These are phyloP conservation scores for Phalangium opilio DNA, from an alignment of 2,888 invertebrate genomes.

Conservation along the genomic window DNA sequence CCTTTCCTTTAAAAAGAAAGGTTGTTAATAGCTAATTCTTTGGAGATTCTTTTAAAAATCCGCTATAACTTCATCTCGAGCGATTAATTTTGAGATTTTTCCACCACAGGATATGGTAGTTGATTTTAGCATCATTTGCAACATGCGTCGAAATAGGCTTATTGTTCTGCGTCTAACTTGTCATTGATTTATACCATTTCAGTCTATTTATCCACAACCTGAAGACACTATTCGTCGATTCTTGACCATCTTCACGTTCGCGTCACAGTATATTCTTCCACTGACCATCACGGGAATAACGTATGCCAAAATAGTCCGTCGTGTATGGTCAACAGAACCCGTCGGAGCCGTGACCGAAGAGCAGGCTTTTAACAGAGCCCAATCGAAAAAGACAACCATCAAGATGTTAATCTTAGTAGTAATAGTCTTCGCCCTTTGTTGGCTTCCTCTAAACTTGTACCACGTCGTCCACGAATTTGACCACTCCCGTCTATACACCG, in stretches of 20 bases:
- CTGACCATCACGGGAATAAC: constrained; percentile 30
- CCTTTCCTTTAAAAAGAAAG: too few relatives aligned
- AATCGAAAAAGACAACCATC: constrained; percentile 33
- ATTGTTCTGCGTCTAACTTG: too few relatives aligned
- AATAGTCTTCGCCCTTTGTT: constrained; percentile 33
- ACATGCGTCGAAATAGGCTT: too few relatives aligned
- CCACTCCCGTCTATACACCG: constrained; percentile 24
- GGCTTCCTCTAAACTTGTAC: constrained; percentile 37
- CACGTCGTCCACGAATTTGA: constrained; percentile 32
- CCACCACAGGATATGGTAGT: too few relatives aligned
- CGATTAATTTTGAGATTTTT: too few relatives aligned
- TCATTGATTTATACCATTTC: constrained; percentile 9
- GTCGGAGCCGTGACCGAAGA: constrained; percentile 32
- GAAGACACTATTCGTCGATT: constrained; percentile 5
- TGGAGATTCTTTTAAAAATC: too few relatives aligned
- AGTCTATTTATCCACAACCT: constrained; percentile 10
- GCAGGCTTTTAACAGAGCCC: constrained; percentile 29
- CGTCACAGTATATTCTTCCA: constrained; percentile 34
- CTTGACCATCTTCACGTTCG: constrained; percentile 24
- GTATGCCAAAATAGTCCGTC: constrained; percentile 29
- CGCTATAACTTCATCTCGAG: too few relatives aligned
- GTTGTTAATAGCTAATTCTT: too few relatives aligned
- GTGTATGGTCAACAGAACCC: constrained; percentile 27
- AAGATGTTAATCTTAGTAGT: constrained; percentile 35
- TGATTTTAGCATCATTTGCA: too few relatives aligned